These are phyloP conservation scores for Polypedilum vanderplanki DNA, from an alignment of 1,140 invertebrate genomes.

Conservation along the genomic window DNA sequence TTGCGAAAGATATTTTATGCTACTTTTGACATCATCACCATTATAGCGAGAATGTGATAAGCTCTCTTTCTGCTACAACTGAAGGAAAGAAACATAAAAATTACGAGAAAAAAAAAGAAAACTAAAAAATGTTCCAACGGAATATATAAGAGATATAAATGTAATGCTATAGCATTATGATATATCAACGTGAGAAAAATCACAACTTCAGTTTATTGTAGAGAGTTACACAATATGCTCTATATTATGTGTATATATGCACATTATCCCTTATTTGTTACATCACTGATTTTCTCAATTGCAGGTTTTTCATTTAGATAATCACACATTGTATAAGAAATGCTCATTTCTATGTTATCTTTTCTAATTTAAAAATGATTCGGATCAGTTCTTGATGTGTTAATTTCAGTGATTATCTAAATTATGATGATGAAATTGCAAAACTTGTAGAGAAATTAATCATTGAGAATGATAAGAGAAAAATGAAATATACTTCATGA, in stretches of 20 bases:
- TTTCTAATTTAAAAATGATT: too few species aligned
- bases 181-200: neutral
- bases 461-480: too few species aligned
- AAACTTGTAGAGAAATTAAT: too few species aligned
- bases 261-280: neutral
- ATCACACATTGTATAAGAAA: too few species aligned
- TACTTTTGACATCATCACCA: slow-evolving; percentile 5
- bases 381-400: too few species aligned
- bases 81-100: neutral
- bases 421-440: too few species aligned
- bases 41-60: neutral
- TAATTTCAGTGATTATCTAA: too few species aligned
- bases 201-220: neutral
- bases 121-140: too few species aligned
- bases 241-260: neutral
- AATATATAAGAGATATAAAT: neutral
- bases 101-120: neutral
- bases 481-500: too few species aligned
- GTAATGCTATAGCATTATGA: slow-evolving; percentile 7
- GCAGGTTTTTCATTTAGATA: too few species aligned
- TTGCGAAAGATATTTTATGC: slow-evolving; percentile 7
- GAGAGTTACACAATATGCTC: neutral
- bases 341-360: too few species aligned
- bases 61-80: neutral
- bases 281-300: neutral